Conservation (phyloP, 2,888 invertebrate species). For the Trachelus troglodyta region DNA sequence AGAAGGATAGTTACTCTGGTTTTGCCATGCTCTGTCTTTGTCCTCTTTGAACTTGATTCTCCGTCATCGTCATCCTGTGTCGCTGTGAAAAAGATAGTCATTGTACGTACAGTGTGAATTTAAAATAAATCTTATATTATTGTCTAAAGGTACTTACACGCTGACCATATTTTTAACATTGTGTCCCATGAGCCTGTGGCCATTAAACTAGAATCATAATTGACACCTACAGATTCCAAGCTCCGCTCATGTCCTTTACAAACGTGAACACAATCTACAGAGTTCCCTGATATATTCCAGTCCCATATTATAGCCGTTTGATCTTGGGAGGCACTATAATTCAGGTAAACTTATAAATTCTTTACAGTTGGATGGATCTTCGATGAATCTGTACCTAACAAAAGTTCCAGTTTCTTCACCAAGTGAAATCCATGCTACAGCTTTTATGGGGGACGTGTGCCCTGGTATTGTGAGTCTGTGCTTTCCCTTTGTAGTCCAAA, state of each 20-base stretch:
- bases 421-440: slow-evolving; percentile 85
- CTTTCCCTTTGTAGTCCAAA: slow-evolving; percentile 90
- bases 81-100: slow-evolving; percentile 29
- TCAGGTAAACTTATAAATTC: slow-evolving; percentile 10
- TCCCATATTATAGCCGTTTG: slow-evolving; percentile 92
- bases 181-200: slow-evolving; percentile 95
- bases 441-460: slow-evolving; percentile 88
- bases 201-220: slow-evolving; percentile 73
- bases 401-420: slow-evolving; percentile 75
- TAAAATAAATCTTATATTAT: background rate
- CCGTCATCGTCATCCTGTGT: slow-evolving; percentile 68
- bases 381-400: slow-evolving; percentile 70
- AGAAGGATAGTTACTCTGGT: slow-evolving; percentile 68
- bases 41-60: slow-evolving; percentile 72
- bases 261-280: slow-evolving; percentile 81
- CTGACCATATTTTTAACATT: slow-evolving; percentile 91
- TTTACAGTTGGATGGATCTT: slow-evolving; percentile 2
- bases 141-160: slow-evolving; percentile 68
- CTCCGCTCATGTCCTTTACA: slow-evolving; percentile 94
- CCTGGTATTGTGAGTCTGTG: slow-evolving; percentile 86
- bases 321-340: slow-evolving; percentile 86
- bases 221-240: slow-evolving; percentile 87
- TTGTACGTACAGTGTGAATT: background rate
- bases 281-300: slow-evolving; percentile 80
- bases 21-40: slow-evolving; percentile 71